Evolutionary conservation across 2,113 vertebrate genomes (phyloP).

Genomic region (Etheostoma cragini): DNA sequence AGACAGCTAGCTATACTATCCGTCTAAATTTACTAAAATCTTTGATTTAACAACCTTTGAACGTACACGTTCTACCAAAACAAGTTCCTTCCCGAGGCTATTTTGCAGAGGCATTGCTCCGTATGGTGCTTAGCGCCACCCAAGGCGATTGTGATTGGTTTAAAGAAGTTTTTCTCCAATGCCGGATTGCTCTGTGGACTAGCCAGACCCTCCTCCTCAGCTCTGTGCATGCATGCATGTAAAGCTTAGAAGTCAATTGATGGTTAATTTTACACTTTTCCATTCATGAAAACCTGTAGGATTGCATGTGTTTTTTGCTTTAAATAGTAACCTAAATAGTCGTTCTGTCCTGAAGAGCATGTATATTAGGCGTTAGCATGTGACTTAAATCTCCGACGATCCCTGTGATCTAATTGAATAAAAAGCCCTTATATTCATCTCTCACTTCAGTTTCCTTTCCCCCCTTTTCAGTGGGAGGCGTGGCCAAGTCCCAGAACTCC

Average conservation of each 20-base stretch:
- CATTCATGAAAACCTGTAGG: not conserved
- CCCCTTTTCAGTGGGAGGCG: conserved; percentile 79
- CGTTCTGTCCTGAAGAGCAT: too few species aligned
- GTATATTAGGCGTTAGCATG: not conserved
- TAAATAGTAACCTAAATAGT: not conserved
- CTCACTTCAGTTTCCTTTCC: not conserved
- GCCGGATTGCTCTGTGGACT: too few species aligned
- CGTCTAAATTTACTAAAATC: too few species aligned
- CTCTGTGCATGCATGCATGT: not conserved
- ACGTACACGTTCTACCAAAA: too few species aligned
- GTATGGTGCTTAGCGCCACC: too few species aligned
- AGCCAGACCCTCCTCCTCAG: too few species aligned
- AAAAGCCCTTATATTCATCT: not conserved
- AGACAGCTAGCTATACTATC: too few species aligned
- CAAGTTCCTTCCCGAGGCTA: too few species aligned
- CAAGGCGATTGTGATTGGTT: too few species aligned
- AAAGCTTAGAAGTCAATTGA: not conserved
- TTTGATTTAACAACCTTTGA: too few species aligned
- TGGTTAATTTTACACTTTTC: not conserved
- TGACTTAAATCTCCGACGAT: not conserved
- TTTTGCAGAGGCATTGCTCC: too few species aligned
- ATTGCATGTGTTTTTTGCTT: not conserved
- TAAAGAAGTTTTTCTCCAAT: too few species aligned
- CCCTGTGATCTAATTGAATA: not conserved
- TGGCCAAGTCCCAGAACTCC: conserved; percentile 87